phyloP scores from a whole-genome alignment of 2,888 invertebrate genomes.

The Sylvicola fuscatus region DNA sequence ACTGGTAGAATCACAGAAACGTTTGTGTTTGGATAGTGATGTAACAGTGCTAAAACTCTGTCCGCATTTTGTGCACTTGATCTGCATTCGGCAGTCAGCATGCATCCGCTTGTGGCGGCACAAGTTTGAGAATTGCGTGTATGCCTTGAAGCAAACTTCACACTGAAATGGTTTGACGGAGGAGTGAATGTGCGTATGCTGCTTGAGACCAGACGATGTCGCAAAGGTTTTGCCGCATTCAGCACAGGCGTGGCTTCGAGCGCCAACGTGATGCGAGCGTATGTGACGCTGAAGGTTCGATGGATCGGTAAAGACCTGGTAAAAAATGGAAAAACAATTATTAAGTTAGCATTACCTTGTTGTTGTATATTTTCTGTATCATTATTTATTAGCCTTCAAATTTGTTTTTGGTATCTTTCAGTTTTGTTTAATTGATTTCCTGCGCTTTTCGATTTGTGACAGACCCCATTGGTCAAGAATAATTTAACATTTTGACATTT shows the following conservation, averaged over 20 bases:
- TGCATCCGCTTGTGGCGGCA: slow-evolving; percentile 99
- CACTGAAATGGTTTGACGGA: slow-evolving; percentile 96
- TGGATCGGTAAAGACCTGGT: slow-evolving; percentile 87
- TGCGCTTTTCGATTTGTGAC: too few species aligned
- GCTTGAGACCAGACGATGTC: slow-evolving; percentile 93
- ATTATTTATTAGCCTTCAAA: too few species aligned
- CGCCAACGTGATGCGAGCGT: slow-evolving; percentile 86
- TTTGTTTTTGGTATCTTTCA: too few species aligned
- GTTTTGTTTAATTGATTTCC: too few species aligned
- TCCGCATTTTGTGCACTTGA: slow-evolving; percentile 86
- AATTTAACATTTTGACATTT: too few species aligned
- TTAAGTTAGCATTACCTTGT: too few species aligned
- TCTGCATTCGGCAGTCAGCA: slow-evolving; percentile 80
- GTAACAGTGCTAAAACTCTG: slow-evolving; percentile 84
- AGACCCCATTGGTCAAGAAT: too few species aligned
- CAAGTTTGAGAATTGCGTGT: slow-evolving; percentile 98
- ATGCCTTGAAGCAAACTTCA: slow-evolving; percentile 92
- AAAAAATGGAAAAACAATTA: slow-evolving; percentile 18
- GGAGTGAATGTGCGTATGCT: slow-evolving; percentile 97
- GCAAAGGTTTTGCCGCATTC: slow-evolving; percentile 99
- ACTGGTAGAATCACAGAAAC: slow-evolving; percentile 77
- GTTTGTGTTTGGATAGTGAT: slow-evolving; percentile 84
- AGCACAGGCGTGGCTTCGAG: slow-evolving; percentile 89
- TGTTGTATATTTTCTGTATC: too few species aligned
- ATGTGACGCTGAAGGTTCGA: slow-evolving; percentile 94